Percentiles rank a stretch among this genome's conserved stretches.
Conservation (phyloP, 2,888 invertebrate genomes). For the Leptinotarsa haldemani region DNA sequence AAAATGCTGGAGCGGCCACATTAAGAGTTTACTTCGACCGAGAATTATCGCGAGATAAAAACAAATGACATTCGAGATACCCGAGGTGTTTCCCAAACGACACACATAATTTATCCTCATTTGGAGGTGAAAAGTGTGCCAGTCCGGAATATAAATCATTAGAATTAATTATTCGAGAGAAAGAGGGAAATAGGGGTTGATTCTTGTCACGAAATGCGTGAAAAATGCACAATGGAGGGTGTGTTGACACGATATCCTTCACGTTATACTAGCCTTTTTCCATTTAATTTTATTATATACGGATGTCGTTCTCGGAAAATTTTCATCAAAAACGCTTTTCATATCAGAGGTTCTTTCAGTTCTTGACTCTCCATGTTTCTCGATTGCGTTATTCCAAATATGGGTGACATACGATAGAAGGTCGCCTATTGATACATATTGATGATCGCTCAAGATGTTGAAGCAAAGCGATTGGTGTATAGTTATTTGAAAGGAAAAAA, state of each 20-base stretch:
- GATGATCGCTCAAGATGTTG: too few species aligned
- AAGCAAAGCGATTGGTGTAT: too few species aligned
- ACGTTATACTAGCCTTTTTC: neutral
- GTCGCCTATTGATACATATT: too few species aligned
- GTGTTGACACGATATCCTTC: constrained; percentile 15
- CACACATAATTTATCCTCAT: constrained; percentile 16
- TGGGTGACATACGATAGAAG: too few species aligned
- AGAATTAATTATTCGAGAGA: constrained; percentile 9
- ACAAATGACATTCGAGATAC: constrained; percentile 18
- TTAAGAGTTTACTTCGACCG: constrained; percentile 4
- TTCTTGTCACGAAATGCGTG: constrained; percentile 14
- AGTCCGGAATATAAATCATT: constrained; percentile 7
- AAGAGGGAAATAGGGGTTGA: neutral
- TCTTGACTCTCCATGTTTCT: too few species aligned
- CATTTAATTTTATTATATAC: neutral
- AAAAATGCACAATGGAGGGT: constrained; percentile 13
- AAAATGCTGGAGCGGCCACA: constrained; percentile 2
- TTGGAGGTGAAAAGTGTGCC: constrained; percentile 5
- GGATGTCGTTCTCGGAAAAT: neutral
- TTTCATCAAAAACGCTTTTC: neutral
- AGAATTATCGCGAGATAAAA: constrained; percentile 15
- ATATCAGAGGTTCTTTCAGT: too few species aligned
- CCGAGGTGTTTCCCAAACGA: constrained; percentile 10
- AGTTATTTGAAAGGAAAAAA: too few species aligned
- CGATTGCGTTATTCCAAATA: too few species aligned